Evolutionary conservation across 2,797 vertebrate genomes (phyloP).

Genomic region (Pitangus sulphuratus): DNA sequence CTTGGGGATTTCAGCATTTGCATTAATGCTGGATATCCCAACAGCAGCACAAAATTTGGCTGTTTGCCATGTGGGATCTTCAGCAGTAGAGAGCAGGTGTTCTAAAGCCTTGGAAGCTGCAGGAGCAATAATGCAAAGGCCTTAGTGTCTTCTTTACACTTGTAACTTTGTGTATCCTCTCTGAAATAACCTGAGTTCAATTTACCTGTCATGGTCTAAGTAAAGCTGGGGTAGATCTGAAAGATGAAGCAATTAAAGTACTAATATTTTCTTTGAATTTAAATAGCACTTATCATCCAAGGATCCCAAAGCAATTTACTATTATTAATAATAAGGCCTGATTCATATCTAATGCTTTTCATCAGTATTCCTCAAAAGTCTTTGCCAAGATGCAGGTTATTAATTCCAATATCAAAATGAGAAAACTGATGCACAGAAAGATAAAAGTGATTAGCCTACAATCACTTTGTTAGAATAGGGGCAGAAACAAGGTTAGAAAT

Average conservation of each 20-base stretch:
- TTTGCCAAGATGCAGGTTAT: conserved; percentile 23
- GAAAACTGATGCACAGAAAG: conserved; percentile 31
- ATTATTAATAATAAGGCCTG: conserved; percentile 55
- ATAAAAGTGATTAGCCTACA: conserved; percentile 30
- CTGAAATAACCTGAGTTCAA: background rate
- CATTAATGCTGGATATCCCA: background rate
- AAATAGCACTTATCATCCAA: conserved; percentile 24
- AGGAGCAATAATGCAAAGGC: background rate
- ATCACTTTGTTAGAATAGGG: background rate
- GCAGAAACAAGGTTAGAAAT: conserved; percentile 18
- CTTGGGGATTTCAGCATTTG: conserved; percentile 10
- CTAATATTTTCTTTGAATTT: conserved; percentile 57
- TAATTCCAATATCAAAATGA: conserved; percentile 52
- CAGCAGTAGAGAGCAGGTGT: background rate
- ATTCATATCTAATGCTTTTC: conserved; percentile 57
- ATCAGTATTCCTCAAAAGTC: conserved; percentile 54
- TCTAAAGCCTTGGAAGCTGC: background rate
- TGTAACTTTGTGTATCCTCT: conserved; percentile 23
- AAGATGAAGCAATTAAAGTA: conserved; percentile 62
- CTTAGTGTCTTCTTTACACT: background rate
- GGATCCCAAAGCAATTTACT: conserved; percentile 57
- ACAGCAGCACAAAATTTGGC: background rate
- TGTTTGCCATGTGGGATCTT: background rate
- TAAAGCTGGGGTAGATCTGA: conserved; percentile 36
- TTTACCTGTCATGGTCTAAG: conserved; percentile 38